Conservation (phyloP, 1,140 invertebrate species). For the Heliconius melpomene region DNA sequence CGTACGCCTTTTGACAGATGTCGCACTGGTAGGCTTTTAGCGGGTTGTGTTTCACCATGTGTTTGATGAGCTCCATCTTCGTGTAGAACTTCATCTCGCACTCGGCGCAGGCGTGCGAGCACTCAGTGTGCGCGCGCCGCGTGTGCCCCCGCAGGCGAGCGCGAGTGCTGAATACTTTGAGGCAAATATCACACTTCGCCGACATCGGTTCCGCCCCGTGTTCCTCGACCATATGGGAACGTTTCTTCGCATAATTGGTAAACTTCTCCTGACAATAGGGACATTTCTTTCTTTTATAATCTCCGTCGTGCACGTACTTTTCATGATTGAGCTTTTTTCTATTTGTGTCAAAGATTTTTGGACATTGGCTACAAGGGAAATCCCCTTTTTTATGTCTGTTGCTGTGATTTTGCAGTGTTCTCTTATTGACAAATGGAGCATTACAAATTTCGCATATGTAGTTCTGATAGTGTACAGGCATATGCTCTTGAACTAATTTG, state of each 20-base stretch:
- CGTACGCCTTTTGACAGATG: constrained; percentile 37
- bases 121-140: constrained; percentile 62
- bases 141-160: constrained; percentile 46
- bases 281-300: constrained; percentile 33
- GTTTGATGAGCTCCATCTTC: constrained; percentile 66
- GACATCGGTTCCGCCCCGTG: constrained; percentile 45
- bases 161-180: constrained; percentile 53
- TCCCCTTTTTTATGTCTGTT: constrained; percentile 49
- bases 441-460: constrained; percentile 55
- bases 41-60: constrained; percentile 74
- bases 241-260: constrained; percentile 43
- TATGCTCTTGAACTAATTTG: constrained; percentile 52
- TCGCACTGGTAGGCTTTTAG: constrained; percentile 34
- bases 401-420: constrained; percentile 45
- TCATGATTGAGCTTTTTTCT: constrained; percentile 46
- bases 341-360: constrained; percentile 48
- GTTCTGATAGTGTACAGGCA: constrained; percentile 54
- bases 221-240: constrained; percentile 28
- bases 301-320: constrained; percentile 34
- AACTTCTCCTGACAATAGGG: constrained; percentile 52
- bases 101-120: constrained; percentile 57
- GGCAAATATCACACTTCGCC: constrained; percentile 63
- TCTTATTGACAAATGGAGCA: constrained; percentile 61
- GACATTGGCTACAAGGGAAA: constrained; percentile 41
- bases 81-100: constrained; percentile 68